These are phyloP conservation scores for Heptranchias perlo DNA, from an alignment of 2,113 vertebrate genomes.

Conservation along the genomic window DNA sequence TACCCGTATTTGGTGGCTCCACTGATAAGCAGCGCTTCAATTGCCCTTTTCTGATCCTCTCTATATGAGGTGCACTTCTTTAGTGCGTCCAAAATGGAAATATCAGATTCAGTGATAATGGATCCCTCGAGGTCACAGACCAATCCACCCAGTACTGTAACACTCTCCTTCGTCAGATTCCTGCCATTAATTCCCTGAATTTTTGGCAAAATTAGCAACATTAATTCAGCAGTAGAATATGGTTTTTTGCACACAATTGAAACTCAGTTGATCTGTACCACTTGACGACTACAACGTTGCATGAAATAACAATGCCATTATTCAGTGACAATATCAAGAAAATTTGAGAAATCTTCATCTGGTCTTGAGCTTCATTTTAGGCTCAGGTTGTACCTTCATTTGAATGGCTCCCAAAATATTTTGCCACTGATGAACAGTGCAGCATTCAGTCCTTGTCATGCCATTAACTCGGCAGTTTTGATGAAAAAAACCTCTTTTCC, in stretches of 20 bases:
- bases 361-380: background rate
- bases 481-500: background rate
- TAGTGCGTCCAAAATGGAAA: slow-evolving; percentile 46
- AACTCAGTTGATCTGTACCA: background rate
- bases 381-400: background rate
- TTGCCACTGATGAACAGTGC: background rate
- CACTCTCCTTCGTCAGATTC: slow-evolving; percentile 42
- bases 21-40: slow-evolving; percentile 45
- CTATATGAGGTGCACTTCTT: slow-evolving; percentile 47
- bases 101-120: slow-evolving; percentile 39
- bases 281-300: background rate
- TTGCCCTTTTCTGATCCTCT: background rate
- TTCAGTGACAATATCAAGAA: background rate
- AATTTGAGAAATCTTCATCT: background rate
- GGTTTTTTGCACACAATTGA: background rate
- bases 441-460: too few relatives aligned
- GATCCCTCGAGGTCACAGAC: slow-evolving; percentile 51
- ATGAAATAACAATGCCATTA: background rate
- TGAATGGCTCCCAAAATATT: background rate
- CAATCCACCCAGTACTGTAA: slow-evolving; percentile 42
- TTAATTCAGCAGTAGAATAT: background rate
- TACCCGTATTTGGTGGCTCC: slow-evolving; percentile 45
- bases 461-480: background rate
- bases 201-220: background rate
- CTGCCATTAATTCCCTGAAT: background rate